Conservation (phyloP, 2,113 vertebrate species). For the Heterochromis multidens region DNA sequence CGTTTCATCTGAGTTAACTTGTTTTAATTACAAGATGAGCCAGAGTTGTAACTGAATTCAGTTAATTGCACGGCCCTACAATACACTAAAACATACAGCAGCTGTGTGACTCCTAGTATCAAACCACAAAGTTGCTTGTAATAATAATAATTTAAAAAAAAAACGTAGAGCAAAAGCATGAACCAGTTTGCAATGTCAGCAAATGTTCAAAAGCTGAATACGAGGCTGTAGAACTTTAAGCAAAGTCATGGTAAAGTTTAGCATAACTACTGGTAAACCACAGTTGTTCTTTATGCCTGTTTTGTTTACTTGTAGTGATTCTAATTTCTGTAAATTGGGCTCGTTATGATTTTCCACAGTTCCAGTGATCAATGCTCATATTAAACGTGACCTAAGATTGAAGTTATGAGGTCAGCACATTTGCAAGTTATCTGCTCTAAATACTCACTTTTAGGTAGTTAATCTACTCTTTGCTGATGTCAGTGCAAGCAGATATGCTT, state of each 20-base stretch:
- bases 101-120: accelerated
- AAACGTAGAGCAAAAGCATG: neutral
- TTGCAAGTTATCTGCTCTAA: neutral
- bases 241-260: neutral
- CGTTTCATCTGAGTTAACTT: neutral
- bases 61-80: accelerated
- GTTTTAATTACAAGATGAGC: neutral
- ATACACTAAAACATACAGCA: neutral
- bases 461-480: neutral
- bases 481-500: neutral
- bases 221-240: neutral
- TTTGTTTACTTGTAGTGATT: neutral
- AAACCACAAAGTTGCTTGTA: neutral
- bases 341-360: neutral
- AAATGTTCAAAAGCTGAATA: neutral
- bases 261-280: neutral
- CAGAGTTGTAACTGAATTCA: accelerated
- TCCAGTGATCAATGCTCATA: neutral
- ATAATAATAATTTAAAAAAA: neutral
- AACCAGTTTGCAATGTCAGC: neutral
- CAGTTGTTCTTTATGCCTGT: neutral
- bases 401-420: neutral
- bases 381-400: neutral
- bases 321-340: neutral
- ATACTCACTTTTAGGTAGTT: neutral